A percentile compares a stretch with the other conserved stretches of the same genome.
These are phyloP conservation scores for Scophthalmus maximus DNA, from an alignment of 2,113 vertebrate species.

Conservation along the genomic window DNA sequence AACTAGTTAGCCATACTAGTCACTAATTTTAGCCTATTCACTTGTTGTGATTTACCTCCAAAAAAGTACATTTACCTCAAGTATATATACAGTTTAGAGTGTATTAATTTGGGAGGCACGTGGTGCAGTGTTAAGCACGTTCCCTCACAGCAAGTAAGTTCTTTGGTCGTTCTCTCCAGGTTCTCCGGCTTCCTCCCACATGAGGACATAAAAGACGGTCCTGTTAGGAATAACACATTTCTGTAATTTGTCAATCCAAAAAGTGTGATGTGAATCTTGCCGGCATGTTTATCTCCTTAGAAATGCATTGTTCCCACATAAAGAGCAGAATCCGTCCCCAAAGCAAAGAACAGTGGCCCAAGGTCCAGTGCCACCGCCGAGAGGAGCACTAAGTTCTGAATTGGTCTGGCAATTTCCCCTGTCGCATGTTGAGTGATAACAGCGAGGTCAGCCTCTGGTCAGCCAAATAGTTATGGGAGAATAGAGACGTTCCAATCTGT, in stretches of 20 bases:
- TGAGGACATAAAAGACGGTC: too few relatives aligned
- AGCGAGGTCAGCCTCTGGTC: constrained; percentile 72
- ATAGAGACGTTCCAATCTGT: constrained; percentile 68
- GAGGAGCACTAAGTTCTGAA: constrained; percentile 55
- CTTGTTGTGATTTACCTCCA: too few relatives aligned
- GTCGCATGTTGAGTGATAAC: constrained; percentile 71
- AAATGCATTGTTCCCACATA: neutral
- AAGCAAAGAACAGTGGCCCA: constrained; percentile 30
- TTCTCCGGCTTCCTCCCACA: too few relatives aligned
- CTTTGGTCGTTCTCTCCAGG: too few relatives aligned
- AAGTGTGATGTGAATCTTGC: neutral
- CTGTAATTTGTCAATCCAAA: neutral
- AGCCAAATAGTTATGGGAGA: constrained; percentile 73
- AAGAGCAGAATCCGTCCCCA: constrained; percentile 8
- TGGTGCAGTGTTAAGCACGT: too few relatives aligned
- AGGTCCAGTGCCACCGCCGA: constrained; percentile 23
- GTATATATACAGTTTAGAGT: too few relatives aligned
- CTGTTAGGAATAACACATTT: neutral
- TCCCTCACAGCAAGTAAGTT: too few relatives aligned
- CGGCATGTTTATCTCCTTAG: neutral
- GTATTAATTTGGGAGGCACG: too few relatives aligned
- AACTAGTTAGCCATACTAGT: too few relatives aligned
- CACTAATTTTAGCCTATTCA: too few relatives aligned
- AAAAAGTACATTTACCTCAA: too few relatives aligned
- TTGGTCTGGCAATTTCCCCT: constrained; percentile 59